phyloP scores from a whole-genome alignment of 1,140 invertebrate genomes.

The Drosophila dunni region DNA sequence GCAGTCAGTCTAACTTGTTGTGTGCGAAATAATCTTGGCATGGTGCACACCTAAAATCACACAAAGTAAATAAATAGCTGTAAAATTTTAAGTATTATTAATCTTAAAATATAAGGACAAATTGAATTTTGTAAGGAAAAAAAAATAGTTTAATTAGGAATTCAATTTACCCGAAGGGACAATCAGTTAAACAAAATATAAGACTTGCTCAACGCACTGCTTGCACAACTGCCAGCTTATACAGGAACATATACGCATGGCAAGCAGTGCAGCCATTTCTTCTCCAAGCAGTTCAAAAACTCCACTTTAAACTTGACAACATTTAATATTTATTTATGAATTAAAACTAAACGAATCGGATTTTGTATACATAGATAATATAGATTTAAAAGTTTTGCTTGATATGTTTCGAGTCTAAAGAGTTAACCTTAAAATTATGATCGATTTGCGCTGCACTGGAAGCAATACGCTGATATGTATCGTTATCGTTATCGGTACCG shows the following conservation, averaged over 20 bases:
- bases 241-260: too few species aligned
- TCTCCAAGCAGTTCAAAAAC: not conserved
- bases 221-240: too few species aligned
- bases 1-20: not conserved
- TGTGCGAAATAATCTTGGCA: not conserved
- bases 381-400: constrained; percentile 30
- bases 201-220: too few species aligned
- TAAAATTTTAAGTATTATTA: too few species aligned
- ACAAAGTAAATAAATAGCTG: too few species aligned
- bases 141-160: too few species aligned
- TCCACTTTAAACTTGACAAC: constrained; percentile 22
- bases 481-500: constrained; percentile 14
- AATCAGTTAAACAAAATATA: too few species aligned
- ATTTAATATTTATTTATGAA: constrained; percentile 38
- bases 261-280: not conserved
- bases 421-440: constrained; percentile 14
- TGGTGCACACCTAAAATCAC: too few species aligned
- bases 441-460: constrained; percentile 23
- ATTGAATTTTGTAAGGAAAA: too few species aligned
- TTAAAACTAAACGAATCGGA: constrained; percentile 35
- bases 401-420: constrained; percentile 25
- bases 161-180: too few species aligned
- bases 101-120: too few species aligned
- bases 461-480: constrained; percentile 45
- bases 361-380: constrained; percentile 20